Evolutionary conservation across 1,140 invertebrate genomes (phyloP).

Genomic region (Thereuonema tuberculata): DNA sequence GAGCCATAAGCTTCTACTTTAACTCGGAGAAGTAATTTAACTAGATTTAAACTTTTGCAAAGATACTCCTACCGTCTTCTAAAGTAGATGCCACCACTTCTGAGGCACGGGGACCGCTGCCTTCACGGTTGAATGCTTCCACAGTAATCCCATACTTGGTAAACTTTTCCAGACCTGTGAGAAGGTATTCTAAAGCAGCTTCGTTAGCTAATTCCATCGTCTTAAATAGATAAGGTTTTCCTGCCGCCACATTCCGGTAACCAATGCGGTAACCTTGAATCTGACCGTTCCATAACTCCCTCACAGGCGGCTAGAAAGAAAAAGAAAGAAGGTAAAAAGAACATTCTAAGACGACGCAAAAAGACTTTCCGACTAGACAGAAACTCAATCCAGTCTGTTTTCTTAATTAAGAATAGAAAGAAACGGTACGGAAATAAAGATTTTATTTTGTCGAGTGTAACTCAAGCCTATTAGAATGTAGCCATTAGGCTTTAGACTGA

Average conservation of each 20-base stretch:
- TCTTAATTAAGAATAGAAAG: no score
- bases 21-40: no score
- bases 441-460: no score
- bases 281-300: slow-evolving; percentile 84
- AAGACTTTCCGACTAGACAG: no score
- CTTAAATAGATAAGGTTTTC: neutral
- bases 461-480: no score
- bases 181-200: neutral
- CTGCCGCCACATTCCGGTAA: neutral
- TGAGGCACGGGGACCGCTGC: slow-evolving; percentile 54
- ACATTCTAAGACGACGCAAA: no score
- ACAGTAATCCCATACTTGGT: slow-evolving; percentile 29
- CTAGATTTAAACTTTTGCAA: no score
- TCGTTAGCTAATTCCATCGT: neutral
- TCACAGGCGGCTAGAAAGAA: slow-evolving; percentile 46
- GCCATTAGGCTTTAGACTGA: no score
- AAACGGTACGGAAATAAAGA: no score
- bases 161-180: slow-evolving; percentile 21
- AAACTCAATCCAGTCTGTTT: no score
- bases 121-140: slow-evolving; percentile 32
- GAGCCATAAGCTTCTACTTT: no score
- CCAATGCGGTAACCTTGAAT: slow-evolving; percentile 54
- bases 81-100: slow-evolving; percentile 57
- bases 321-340: neutral
- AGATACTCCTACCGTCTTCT: slow-evolving; percentile 55